Percentiles rank a stretch among this genome's conserved stretches.
Evolutionary conservation across 1,140 invertebrate species (phyloP).

Genomic region (Campodea augens): DNA sequence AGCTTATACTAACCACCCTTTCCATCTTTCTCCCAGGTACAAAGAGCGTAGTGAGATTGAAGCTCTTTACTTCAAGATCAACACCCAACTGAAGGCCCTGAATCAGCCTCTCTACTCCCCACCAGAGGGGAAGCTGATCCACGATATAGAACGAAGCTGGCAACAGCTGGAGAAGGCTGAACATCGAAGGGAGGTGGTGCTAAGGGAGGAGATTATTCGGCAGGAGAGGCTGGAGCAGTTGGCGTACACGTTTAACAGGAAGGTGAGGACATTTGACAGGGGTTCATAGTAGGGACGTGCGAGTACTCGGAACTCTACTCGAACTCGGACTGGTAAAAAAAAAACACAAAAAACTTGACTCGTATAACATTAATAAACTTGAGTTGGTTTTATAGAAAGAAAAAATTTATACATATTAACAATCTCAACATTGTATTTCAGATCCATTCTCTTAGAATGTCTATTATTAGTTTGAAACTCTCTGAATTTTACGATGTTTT

Average conservation of each 20-base stretch:
- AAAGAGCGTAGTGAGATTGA: conserved; percentile 94
- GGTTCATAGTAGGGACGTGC: too few relatives aligned
- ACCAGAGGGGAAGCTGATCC: conserved; percentile 72
- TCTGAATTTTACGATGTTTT: too few relatives aligned
- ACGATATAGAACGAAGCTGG: conserved; percentile 88
- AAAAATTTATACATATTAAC: too few relatives aligned
- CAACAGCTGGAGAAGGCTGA: conserved; percentile 81
- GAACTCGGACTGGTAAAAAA: too few relatives aligned
- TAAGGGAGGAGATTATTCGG: conserved; percentile 73
- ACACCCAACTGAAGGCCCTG: conserved; percentile 83
- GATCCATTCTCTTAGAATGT: too few relatives aligned
- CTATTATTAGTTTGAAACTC: too few relatives aligned
- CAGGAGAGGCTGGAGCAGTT: conserved; percentile 88
- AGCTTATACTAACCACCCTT: too few relatives aligned
- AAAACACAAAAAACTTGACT: too few relatives aligned
- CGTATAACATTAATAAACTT: too few relatives aligned
- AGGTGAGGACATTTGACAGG: conserved; percentile 30
- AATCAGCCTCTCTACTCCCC: conserved; percentile 77
- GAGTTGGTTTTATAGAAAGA: too few relatives aligned
- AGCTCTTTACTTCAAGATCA: conserved; percentile 88
- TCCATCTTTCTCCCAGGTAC: conserved; percentile 43
- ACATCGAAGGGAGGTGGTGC: conserved; percentile 76
- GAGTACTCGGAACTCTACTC: too few relatives aligned
- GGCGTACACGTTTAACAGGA: conserved; percentile 89
- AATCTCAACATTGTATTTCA: too few relatives aligned